phyloP scores from a whole-genome alignment of 2,797 vertebrate genomes.

The Microctenopoma steveboyesi region DNA sequence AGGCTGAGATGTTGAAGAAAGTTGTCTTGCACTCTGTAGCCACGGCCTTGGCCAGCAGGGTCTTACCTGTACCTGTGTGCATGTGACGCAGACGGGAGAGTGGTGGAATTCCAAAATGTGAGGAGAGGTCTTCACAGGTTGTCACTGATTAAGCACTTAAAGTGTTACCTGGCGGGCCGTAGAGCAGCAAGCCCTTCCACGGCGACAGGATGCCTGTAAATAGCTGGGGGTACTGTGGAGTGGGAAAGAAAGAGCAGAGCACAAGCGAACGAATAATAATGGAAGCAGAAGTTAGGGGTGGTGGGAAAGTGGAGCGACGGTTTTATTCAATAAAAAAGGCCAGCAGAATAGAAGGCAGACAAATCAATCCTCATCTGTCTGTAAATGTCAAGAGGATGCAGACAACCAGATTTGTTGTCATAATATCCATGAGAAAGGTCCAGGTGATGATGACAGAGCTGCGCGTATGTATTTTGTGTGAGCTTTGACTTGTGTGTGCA shows the following conservation, averaged over 20 bases:
- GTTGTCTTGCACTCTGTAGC: slow-evolving; percentile 96
- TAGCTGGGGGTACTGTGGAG: slow-evolving; percentile 90
- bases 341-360: slow-evolving; percentile 44
- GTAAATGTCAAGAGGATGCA: slow-evolving; percentile 75
- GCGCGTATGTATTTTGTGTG: slow-evolving; percentile 12
- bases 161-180: slow-evolving; percentile 91
- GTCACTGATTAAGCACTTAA: not conserved
- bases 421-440: slow-evolving; percentile 55
- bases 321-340: slow-evolving; percentile 61
- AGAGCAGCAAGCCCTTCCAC: slow-evolving; percentile 95
- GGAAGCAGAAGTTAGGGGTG: slow-evolving; percentile 45
- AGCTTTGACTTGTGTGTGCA: slow-evolving; percentile 28
- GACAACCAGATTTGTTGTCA: slow-evolving; percentile 73
- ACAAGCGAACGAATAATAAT: slow-evolving; percentile 68
- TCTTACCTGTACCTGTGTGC: slow-evolving; percentile 94
- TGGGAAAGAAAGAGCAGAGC: not conserved
- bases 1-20: slow-evolving; percentile 98
- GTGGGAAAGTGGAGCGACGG: slow-evolving; percentile 28
- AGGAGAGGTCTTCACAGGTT: not conserved
- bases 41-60: slow-evolving; percentile 95
- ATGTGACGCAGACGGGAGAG: not conserved
- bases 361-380: slow-evolving; percentile 72
- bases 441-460: slow-evolving; percentile 58
- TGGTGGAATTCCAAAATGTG: not conserved
- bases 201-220: slow-evolving; percentile 95